Base-by-base conservation (phyloP, 2,113 vertebrate species). In the Apaloderma vittatum region DNA sequence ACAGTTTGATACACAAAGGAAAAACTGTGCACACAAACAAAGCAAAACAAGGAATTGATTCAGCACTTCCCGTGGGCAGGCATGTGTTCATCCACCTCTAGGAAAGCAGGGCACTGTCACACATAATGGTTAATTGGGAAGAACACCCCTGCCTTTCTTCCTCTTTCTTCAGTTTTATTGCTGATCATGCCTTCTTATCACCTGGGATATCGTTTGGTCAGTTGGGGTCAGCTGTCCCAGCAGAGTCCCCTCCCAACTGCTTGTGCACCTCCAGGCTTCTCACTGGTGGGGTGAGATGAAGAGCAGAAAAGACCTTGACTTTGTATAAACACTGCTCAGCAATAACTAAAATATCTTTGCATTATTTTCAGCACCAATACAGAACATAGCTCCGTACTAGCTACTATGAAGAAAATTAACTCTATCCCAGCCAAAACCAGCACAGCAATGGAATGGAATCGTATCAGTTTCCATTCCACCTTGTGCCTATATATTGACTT, bases 71-170 rank as follows among this genome's bases (percentile, higher is more conserved):
- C 32, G 30, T 14, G 0, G 0, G 4, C 11, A 29, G 45, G 23
- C 7, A 54, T 36, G 5, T 52, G 10, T 71, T 62, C 27, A 74
- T 0, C 15, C 36, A 29, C 26, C 36, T 11, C 27, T 65, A 45
- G 23, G 17, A 49, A 13, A 78, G n/a, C 66, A 29, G 3, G 32
- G 12, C 7, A 65, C 15, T 22, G 15, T 46, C 73, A 68, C 1
- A 0, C 0, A 1, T 16, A 87, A 24, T 0, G 0, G 7, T 37
- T 55, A 36, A 12, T 70, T 61, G 29, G 59, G 24, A 77, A 77
- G 45, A 84, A 70, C 1, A 0, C 10, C 18, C 1, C 15, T 2
- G 6, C 1, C 8, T 15, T 54, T n/a, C 11, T 77, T 3, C 6
- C 6, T 37, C 13, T 71, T 29, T 4, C 17, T 15, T 20, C 11